Conservation (phyloP, 2,888 invertebrate species). For the Amblyteles armatorius region DNA sequence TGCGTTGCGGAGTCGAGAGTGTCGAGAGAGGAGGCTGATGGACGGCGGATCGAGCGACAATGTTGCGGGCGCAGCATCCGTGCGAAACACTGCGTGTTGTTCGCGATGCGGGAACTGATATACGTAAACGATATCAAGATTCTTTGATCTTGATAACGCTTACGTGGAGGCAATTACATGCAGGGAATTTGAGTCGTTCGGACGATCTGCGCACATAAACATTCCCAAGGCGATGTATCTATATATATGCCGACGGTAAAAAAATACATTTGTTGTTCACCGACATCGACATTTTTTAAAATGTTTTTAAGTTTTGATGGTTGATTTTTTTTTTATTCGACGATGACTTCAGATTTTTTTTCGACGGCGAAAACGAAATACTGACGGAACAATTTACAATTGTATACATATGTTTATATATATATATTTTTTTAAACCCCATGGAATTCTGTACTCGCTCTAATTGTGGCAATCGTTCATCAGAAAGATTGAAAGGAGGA, state of each 20-base stretch:
- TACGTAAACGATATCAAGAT: neutral
- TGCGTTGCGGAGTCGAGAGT: neutral
- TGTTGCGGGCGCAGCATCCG: conserved; percentile 1
- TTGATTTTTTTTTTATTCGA: too few relatives aligned
- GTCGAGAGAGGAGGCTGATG: neutral
- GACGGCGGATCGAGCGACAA: neutral
- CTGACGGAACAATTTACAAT: too few relatives aligned
- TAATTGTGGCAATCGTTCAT: neutral
- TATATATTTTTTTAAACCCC: neutral
- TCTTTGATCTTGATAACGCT: too few relatives aligned
- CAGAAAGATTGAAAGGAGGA: neutral
- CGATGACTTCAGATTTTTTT: too few relatives aligned
- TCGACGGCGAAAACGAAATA: too few relatives aligned
- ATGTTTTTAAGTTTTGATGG: too few relatives aligned
- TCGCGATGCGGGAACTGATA: neutral
- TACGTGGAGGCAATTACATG: too few relatives aligned
- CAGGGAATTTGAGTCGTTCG: neutral
- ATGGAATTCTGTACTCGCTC: neutral
- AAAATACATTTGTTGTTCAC: neutral
- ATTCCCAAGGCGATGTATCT: neutral
- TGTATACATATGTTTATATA: too few relatives aligned
- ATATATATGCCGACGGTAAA: neutral
- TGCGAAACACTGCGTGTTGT: neutral
- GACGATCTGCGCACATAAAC: neutral
- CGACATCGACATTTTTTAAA: neutral